Base-by-base conservation (phyloP, 2,888 invertebrate species). In the Tetanocera ferruginea region DNA sequence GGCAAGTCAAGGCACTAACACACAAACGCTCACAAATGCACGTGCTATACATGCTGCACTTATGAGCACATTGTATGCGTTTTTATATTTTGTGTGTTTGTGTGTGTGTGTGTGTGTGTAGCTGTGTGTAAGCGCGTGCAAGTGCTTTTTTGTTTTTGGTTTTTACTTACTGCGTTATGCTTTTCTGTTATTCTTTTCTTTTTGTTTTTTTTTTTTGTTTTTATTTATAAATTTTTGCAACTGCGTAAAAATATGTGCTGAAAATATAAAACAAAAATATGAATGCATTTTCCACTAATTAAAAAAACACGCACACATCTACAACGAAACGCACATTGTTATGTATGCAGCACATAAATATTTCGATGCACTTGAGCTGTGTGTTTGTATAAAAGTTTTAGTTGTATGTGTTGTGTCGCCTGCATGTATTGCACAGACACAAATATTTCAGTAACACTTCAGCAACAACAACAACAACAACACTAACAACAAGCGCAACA, bases 211-310 rank as follows among this genome's bases (percentile, higher is more conserved):
- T 31, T 14, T 9, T 14, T 60, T 23, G 5, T 23, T 31, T 31
- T n/a, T 64, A 17, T 31, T 64, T 3, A 17, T 62, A 62, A 11
- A 28, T 25, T 62, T 25, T 28, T 31, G 64, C 31, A 17, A 17
- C n/a, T 64, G 64, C 64, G 64, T 64, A 64, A 64, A 31, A 14
- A 28, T 62, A 23, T 23, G 31, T 5, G 3, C 5, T 62, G 19
- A 28, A 17, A 17, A 28, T 11, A 52, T 11, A 52, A 17, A 62
- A 6, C 11, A 28, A n/a, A n/a, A 31, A 19, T 19, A 55, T 19
- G 23, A 64, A 64, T 31, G 64, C 64, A 64, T 64, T 64, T 31
- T 28, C 31, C 31, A 31, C 64, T 31, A 64, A 64, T 64, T 64
- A 64, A 64, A 64, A n/a, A 64, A 14, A 64, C 14, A 64, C 64